phyloP scores from a whole-genome alignment of 2,113 vertebrate species.

The Nannobrachium achirus region DNA sequence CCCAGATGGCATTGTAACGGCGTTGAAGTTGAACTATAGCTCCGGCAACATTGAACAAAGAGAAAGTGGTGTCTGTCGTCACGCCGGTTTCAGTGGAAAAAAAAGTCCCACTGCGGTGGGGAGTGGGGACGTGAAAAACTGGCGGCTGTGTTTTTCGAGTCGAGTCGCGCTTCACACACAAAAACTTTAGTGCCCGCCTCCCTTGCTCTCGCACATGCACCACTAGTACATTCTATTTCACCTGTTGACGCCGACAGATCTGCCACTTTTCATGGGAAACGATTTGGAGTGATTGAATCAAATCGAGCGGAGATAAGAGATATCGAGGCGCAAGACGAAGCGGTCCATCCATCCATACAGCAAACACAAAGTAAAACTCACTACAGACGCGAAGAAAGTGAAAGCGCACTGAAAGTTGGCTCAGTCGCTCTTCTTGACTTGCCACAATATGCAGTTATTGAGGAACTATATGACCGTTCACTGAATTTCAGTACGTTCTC shows the following conservation, averaged over 20 bases:
- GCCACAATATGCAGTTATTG: not conserved
- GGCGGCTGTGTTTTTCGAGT: not conserved
- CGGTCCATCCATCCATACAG: not conserved
- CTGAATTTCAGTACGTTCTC: conserved; percentile 3
- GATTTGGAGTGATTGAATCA: conserved; percentile 9
- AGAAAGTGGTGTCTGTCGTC: conserved; percentile 25
- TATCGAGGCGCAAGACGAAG: not conserved
- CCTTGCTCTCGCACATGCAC: conserved; percentile 23
- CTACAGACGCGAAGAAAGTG: conserved; percentile 26
- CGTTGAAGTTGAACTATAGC: conserved; percentile 1
- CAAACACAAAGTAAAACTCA: not conserved
- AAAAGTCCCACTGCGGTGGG: conserved; percentile 33
- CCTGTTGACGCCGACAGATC: conserved; percentile 62
- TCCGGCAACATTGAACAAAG: not conserved
- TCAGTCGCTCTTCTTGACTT: not conserved
- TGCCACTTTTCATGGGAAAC: conserved; percentile 10
- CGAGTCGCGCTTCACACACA: not conserved
- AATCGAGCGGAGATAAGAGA: conserved; percentile 17
- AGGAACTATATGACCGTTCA: not conserved
- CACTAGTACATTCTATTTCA: conserved; percentile 38
- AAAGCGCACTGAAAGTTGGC: conserved; percentile 30
- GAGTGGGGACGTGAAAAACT: conserved; percentile 1
- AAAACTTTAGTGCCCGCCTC: conserved; percentile 11
- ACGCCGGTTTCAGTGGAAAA: conserved; percentile 36
- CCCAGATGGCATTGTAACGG: conserved; percentile 30